These are phyloP conservation scores for Pelecanus crispus DNA, from an alignment of 2,113 vertebrate genomes.

Conservation along the genomic window DNA sequence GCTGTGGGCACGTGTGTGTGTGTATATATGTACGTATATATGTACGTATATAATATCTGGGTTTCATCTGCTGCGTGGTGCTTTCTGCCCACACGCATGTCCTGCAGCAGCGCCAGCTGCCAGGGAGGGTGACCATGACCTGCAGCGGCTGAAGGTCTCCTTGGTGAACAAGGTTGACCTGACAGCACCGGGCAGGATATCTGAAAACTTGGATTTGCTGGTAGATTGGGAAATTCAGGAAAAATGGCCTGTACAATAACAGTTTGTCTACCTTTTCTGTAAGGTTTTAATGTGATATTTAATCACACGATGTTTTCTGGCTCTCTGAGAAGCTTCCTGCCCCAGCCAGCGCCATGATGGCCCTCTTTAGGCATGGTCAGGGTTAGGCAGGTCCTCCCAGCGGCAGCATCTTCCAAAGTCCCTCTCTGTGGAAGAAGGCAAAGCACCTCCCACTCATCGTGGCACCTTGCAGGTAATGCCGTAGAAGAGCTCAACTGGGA, in stretches of 20 bases:
- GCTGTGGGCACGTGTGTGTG: no score
- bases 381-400: neutral
- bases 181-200: no score
- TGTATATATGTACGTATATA: no score
- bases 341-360: fast-evolving
- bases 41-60: no score
- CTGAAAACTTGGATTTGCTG: neutral
- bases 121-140: neutral
- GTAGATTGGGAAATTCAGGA: neutral
- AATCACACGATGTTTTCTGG: neutral
- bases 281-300: neutral
- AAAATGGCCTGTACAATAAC: neutral
- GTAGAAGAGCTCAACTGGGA: neutral
- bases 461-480: neutral
- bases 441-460: neutral
- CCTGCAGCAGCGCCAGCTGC: fast-evolving
- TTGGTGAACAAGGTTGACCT: neutral
- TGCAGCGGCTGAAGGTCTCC: neutral
- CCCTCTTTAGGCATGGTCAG: no score
- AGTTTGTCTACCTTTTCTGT: neutral
- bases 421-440: neutral
- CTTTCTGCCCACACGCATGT: fast-evolving
- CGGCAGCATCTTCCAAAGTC: neutral
- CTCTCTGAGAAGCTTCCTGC: neutral
- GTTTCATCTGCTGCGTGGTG: fast-evolving